Evolutionary conservation across 2,797 vertebrate genomes (phyloP), one percentile per base, ranked within the genome.

Genomic region (Falco columbarius): DNA sequence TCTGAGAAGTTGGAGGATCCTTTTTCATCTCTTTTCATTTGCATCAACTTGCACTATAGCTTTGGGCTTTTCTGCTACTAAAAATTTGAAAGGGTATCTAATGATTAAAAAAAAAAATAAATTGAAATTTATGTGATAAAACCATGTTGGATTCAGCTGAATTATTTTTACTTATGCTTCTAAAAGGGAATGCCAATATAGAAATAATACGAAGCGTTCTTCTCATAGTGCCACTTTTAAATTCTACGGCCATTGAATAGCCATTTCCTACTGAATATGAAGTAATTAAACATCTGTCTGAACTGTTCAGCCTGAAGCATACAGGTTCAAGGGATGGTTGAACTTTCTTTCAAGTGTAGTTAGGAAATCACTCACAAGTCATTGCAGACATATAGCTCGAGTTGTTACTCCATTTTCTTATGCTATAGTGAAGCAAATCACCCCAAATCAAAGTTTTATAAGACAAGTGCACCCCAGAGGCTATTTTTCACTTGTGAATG

Each of bases 231-330:
- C 77, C 79, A 72, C 70, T 95, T 90, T 90, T 62, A 75, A 94
- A 81, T 95, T 96, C 95, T 68, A 92, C 0, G 29, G 92, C 92
- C 73, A 91, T 96, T 96, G 96, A 97, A 88, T 95, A 93, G 68
- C 91, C 81, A 87, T 93, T 95, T 96, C 72, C 89, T 95, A 54
- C 75, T 55, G 93, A 88, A 86, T 63, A 81, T 84, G 81, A 91
- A 95, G 96, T 86, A 90, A 97, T 96, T 97, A 97, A 97, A 95
- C 97, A 96, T 96, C 93, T 97, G 95, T 92, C 77, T 90, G 89
- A 95, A 86, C 74, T 88, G 76, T 61, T 97, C 89, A 96, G 72
- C 92, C 88, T 90, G 83, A 96, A 89, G 87, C 79, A 79, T 46
- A 70, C 32, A 38, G 70, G 88, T 96, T 96, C 91, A 96, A 96